A percentile compares a stretch with the other conserved stretches of the same genome.
phyloP scores from a whole-genome alignment of 2,888 invertebrate species.

The Synergus itoensis region DNA sequence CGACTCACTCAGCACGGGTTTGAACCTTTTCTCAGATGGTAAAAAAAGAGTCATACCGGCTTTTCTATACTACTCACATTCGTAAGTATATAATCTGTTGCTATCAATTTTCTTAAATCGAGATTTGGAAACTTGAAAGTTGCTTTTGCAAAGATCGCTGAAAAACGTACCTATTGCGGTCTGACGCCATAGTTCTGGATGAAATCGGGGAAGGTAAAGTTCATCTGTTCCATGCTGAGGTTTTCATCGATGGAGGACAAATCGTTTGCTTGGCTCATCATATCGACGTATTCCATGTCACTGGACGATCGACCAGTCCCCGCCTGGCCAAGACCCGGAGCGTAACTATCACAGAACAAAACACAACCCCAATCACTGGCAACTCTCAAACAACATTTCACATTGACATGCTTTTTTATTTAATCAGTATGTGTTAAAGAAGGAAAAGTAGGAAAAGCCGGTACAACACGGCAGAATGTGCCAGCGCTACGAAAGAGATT shows the following conservation, averaged over 20 bases:
- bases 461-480: slow-evolving; percentile 74
- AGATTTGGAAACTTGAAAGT: neutral
- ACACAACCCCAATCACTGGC: slow-evolving; percentile 78
- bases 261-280: slow-evolving; percentile 69
- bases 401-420: slow-evolving; percentile 41
- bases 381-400: slow-evolving; percentile 61
- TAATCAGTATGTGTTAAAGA: slow-evolving; percentile 50
- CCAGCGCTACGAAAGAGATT: slow-evolving; percentile 61
- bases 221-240: slow-evolving; percentile 74
- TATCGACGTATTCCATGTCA: slow-evolving; percentile 76
- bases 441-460: slow-evolving; percentile 73
- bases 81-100: slow-evolving; percentile 12
- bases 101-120: neutral
- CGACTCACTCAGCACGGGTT: no score
- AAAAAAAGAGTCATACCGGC: no score
- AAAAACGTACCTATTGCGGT: slow-evolving; percentile 70
- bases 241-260: slow-evolving; percentile 74
- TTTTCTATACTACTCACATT: neutral
- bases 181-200: slow-evolving; percentile 72
- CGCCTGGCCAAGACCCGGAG: slow-evolving; percentile 76
- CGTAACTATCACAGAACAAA: slow-evolving; percentile 75
- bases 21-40: no score
- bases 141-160: neutral
- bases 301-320: slow-evolving; percentile 69
- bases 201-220: slow-evolving; percentile 72